A percentile compares a stretch with the other conserved stretches of the same genome.
Conservation (phyloP, 2,888 invertebrate species). For the Cremastinae sp. region DNA sequence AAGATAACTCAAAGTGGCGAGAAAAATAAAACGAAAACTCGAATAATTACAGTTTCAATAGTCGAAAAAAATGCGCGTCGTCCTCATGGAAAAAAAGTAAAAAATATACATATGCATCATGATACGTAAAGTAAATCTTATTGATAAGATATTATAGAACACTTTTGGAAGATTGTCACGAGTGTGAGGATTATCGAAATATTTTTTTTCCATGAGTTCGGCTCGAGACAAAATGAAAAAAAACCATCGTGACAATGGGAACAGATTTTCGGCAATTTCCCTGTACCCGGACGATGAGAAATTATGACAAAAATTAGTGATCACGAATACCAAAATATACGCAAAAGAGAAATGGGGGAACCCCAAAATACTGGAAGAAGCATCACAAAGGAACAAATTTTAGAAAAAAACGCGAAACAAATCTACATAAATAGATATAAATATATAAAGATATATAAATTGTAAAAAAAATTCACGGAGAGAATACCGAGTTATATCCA, state of each 20-base stretch:
- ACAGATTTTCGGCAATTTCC: neutral
- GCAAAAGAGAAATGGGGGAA: neutral
- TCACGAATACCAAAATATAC: neutral
- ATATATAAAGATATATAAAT: constrained; percentile 22
- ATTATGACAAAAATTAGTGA: neutral
- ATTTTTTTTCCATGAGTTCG: constrained; percentile 26
- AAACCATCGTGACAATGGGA: too few species aligned
- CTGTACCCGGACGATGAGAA: neutral
- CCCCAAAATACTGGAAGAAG: neutral
- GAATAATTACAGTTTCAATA: neutral
- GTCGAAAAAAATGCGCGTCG: neutral
- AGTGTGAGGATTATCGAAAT: neutral
- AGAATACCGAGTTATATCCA: constrained; percentile 50
- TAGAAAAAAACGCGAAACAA: neutral
- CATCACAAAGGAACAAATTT: constrained; percentile 11
- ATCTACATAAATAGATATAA: constrained; percentile 15
- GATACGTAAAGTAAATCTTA: neutral
- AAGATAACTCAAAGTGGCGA: constrained; percentile 4
- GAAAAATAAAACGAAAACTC: constrained; percentile 5
- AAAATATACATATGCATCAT: neutral
- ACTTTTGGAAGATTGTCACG: neutral
- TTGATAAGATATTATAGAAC: neutral
- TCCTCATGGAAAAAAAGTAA: constrained; percentile 15
- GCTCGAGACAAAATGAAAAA: neutral
- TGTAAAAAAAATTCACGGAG: constrained; percentile 31